Conservation (phyloP, 1,140 invertebrate genomes). For the Drosophila sp. region DNA sequence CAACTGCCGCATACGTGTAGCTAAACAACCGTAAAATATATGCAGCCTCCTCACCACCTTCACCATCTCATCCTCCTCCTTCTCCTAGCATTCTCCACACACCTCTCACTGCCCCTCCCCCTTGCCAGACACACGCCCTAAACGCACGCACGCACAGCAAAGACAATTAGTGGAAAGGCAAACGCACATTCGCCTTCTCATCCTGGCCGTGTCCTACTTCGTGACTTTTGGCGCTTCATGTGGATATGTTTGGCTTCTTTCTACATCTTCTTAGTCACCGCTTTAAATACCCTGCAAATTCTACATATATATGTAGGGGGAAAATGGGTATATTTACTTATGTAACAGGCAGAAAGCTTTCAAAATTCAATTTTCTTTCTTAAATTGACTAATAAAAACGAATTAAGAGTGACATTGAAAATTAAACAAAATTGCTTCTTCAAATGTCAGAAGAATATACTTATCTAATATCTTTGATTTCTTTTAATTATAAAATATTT, state of each 20-base stretch:
- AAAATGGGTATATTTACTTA: too few relatives aligned
- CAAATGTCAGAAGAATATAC: too few relatives aligned
- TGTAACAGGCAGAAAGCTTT: too few relatives aligned
- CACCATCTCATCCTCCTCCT: neutral
- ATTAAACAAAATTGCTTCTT: too few relatives aligned
- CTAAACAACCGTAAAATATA: slow-evolving; percentile 79
- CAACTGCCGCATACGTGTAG: slow-evolving; percentile 75
- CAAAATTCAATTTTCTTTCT: too few relatives aligned
- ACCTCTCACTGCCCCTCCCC: slow-evolving; percentile 14
- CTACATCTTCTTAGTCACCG: neutral
- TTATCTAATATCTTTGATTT: too few relatives aligned
- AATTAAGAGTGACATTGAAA: too few relatives aligned
- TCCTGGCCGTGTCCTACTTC: slow-evolving; percentile 41
- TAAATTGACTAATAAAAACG: too few relatives aligned
- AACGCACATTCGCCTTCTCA: slow-evolving; percentile 47
- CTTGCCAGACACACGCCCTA: slow-evolving; percentile 17
- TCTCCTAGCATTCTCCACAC: slow-evolving; percentile 11
- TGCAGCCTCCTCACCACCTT: slow-evolving; percentile 41
- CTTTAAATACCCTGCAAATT: neutral
- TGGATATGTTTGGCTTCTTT: slow-evolving; percentile 58
- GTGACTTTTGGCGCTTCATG: slow-evolving; percentile 71
- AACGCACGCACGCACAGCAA: slow-evolving; percentile 65
- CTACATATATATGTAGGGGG: too few relatives aligned
- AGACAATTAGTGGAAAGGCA: slow-evolving; percentile 75
- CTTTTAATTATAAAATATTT: too few relatives aligned